Evolutionary conservation across 2,797 vertebrate genomes (phyloP).

Genomic region (Sphenopsis melanotis): DNA sequence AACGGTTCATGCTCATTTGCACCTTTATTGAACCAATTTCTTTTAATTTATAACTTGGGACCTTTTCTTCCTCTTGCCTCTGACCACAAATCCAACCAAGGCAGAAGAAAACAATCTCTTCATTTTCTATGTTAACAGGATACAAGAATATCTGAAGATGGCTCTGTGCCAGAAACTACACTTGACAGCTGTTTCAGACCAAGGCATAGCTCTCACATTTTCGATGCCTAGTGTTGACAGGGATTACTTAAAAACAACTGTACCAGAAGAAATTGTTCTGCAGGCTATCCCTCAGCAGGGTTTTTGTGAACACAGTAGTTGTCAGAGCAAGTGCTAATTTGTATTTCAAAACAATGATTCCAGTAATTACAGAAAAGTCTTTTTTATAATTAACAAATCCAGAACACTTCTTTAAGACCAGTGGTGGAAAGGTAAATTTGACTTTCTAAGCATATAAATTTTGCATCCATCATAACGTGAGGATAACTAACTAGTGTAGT

Average conservation of each 20-base stretch:
- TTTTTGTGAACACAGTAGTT: background rate
- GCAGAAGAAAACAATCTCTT: background rate
- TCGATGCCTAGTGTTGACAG: background rate
- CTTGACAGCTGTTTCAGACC: conserved; percentile 45
- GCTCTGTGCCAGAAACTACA: conserved; percentile 3
- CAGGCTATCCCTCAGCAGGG: conserved; percentile 35
- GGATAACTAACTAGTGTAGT: background rate
- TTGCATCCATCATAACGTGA: background rate
- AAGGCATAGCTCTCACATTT: background rate
- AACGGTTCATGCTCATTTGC: background rate
- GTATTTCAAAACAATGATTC: background rate
- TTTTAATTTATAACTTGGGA: background rate
- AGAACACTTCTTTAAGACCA: background rate
- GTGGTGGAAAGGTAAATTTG: background rate
- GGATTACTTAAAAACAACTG: conserved; percentile 42
- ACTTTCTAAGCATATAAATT: background rate
- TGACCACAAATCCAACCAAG: background rate
- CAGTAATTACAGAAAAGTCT: background rate
- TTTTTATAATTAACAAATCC: background rate
- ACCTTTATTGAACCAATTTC: background rate
- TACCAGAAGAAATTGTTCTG: conserved; percentile 26
- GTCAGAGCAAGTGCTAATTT: conserved; percentile 18
- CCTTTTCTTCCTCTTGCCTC: background rate
- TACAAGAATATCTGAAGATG: background rate
- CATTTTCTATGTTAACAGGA: background rate